phyloP scores from a whole-genome alignment of 1,140 invertebrate species.

The Drosophila orena region DNA sequence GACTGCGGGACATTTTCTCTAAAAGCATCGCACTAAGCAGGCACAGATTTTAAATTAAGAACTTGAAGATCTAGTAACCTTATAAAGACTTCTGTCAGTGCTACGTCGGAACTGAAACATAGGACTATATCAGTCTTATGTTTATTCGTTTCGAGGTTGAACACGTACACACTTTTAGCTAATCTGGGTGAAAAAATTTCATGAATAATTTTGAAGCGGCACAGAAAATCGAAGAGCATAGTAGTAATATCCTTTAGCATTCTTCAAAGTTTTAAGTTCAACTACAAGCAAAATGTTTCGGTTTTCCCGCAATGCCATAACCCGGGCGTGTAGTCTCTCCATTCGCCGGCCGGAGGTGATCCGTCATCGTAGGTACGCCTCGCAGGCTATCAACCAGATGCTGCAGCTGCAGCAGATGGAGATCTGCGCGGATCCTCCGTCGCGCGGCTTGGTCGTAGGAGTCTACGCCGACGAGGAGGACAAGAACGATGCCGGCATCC shows the following conservation, averaged over 20 bases:
- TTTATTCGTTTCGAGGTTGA: conserved; percentile 61
- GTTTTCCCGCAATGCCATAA: conserved; percentile 22
- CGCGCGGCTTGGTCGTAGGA: conserved; percentile 74
- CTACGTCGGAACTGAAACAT: not conserved
- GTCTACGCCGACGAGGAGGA: conserved; percentile 83
- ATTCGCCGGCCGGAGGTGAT: not conserved
- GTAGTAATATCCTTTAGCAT: conserved; percentile 25
- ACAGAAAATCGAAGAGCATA: conserved; percentile 26
- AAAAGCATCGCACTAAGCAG: not conserved
- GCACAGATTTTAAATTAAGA: not conserved
- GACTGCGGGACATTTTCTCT: too few relatives aligned
- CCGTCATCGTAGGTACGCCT: conserved; percentile 41
- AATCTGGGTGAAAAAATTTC: conserved; percentile 51
- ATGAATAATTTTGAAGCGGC: conserved; percentile 28
- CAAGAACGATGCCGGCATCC: conserved; percentile 71
- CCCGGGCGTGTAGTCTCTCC: not conserved
- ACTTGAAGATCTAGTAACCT: conserved; percentile 3
- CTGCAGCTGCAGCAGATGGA: conserved; percentile 75
- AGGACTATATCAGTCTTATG: conserved; percentile 34
- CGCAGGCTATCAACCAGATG: conserved; percentile 79
- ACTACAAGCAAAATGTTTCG: conserved; percentile 49
- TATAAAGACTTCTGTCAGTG: conserved; percentile 5
- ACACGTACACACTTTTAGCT: conserved; percentile 60
- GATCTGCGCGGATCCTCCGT: conserved; percentile 80
- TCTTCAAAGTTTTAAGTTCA: conserved; percentile 22